Percentiles rank a stretch among this genome's conserved stretches.
phyloP scores from a whole-genome alignment of 2,888 invertebrate species.

The Athalia circularis region DNA sequence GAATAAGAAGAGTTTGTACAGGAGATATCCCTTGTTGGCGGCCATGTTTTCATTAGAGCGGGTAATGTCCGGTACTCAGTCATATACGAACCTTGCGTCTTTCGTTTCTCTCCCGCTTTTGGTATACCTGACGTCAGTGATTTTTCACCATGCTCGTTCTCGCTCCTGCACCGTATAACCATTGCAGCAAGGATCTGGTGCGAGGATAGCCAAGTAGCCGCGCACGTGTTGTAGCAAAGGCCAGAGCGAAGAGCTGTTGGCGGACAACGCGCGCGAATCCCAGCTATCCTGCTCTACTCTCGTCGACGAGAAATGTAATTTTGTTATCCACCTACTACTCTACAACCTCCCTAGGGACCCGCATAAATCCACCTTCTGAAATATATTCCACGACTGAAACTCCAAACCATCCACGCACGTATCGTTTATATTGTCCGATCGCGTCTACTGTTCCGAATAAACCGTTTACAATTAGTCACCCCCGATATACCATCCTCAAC shows the following conservation, averaged over 20 bases:
- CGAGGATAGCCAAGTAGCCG: neutral
- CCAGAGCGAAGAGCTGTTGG: constrained; percentile 44
- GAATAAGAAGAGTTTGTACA: neutral
- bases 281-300: constrained; percentile 44
- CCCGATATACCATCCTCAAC: no score
- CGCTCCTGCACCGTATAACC: constrained; percentile 7
- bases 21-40: constrained; percentile 57
- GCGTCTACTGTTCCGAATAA: no score
- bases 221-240: neutral
- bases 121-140: constrained; percentile 59
- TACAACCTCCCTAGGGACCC: constrained; percentile 56
- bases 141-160: constrained; percentile 61
- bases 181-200: neutral
- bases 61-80: constrained; percentile 70
- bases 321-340: constrained; percentile 56
- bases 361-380: constrained; percentile 46
- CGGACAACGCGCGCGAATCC: constrained; percentile 51
- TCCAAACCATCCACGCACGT: neutral
- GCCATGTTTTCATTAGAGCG: constrained; percentile 71
- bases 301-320: constrained; percentile 65
- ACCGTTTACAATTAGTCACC: no score
- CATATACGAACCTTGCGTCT: constrained; percentile 59
- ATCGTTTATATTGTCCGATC: constrained; percentile 8
- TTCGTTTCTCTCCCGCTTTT: constrained; percentile 53
- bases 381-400: constrained; percentile 40